Evolutionary conservation across 2,113 vertebrate species (phyloP), one percentile per base, ranked within the genome.

Genomic region (Amphilophus citrinellus): DNA sequence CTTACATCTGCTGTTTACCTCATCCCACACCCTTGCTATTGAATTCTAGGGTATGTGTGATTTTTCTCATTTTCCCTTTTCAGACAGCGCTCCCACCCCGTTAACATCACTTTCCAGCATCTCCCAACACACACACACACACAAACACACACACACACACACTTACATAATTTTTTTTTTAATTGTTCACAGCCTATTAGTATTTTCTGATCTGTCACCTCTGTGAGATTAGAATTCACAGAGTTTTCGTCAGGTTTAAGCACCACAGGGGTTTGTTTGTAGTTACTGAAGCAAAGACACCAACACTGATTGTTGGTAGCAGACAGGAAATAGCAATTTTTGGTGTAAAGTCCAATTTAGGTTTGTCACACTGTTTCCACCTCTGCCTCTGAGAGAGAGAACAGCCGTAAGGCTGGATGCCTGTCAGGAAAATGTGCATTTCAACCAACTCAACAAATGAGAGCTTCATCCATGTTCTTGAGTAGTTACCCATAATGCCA

Each of bases 381-480:
- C 50, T 44, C 35, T 47, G 59, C 3, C 37, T 47, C 18, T 47
- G 61, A 18, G 50, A 59, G 15, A 35, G 18, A 27, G 13, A 59
- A 44, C 24, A 22, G 35, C 32, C 24, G 35, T 83, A 15, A 65
- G 35, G 56, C 39, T 75, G 37, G 20, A 10, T 35, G 6, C 53
- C 15, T 76, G 57, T 32, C 39, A 61, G 71, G 53, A 61, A 59
- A 61, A 76, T 76, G 39, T 39, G 79, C 53, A 63, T 66, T 73
- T 56, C 47, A 18, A 30, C 6, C 2, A 57, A 71, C 77, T 82
- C 15, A 73, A 60, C 50, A 79, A 88, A 84, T 37, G 42, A 56
- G 62, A n/a, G 44, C 60, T 62, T 59, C 76, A 61, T 20, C 11
- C 58, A 73, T 9, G 68, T 84, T 84, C 53, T 30, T 30, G 22